Conservation (phyloP, 2,888 invertebrate species). For the Erebia aethiops region DNA sequence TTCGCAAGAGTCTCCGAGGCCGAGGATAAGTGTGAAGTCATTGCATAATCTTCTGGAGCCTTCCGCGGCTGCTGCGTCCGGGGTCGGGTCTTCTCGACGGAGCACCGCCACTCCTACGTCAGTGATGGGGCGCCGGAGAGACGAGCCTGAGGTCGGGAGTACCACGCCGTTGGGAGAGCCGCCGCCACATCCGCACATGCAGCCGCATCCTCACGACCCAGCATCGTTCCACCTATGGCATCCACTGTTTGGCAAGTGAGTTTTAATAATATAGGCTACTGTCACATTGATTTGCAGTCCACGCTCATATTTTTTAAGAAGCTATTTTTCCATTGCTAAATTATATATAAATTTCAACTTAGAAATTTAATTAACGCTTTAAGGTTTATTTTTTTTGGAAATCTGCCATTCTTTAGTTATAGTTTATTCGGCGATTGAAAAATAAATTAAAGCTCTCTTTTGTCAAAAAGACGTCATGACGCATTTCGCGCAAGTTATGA, state of each 20-base stretch:
- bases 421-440: too few species aligned
- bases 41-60: constrained; percentile 79
- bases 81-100: constrained; percentile 76
- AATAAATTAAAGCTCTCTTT: too few species aligned
- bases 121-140: constrained; percentile 74
- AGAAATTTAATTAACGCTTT: too few species aligned
- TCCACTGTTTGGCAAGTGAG: constrained; percentile 93
- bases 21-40: constrained; percentile 84
- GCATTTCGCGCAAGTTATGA: not conserved
- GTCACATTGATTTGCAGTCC: not conserved
- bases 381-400: too few species aligned
- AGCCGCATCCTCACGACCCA: constrained; percentile 66
- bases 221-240: constrained; percentile 90
- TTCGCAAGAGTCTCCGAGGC: constrained; percentile 77
- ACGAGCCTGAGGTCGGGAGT: constrained; percentile 85
- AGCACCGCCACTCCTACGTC: constrained; percentile 74
- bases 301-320: not conserved
- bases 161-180: constrained; percentile 84
- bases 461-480: not conserved
- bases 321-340: too few species aligned
- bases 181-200: constrained; percentile 57
- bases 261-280: constrained; percentile 44
- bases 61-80: constrained; percentile 82
- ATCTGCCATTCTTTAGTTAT: too few species aligned
- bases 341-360: too few species aligned